Evolutionary conservation across 1,140 invertebrate genomes (phyloP).

Genomic region (Pseudomyrmex flavicornis): DNA sequence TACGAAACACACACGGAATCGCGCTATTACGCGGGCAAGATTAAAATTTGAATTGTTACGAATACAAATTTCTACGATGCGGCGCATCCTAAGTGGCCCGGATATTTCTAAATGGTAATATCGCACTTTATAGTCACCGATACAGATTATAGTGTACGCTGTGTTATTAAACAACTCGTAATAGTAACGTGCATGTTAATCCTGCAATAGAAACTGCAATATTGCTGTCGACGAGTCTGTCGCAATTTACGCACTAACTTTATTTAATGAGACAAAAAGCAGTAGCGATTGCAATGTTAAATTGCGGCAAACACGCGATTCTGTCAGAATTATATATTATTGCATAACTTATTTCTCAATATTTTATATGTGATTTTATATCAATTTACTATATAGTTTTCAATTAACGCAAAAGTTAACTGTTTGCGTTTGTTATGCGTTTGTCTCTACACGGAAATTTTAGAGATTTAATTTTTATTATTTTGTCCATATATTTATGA

Average conservation of each 20-base stretch:
- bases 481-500: too few species aligned
- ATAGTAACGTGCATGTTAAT: conserved; percentile 26
- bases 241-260: conserved; percentile 49
- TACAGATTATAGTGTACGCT: conserved; percentile 32
- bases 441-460: background rate
- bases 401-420: conserved; percentile 14
- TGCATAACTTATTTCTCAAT: background rate
- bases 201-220: conserved; percentile 35
- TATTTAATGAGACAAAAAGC: conserved; percentile 39
- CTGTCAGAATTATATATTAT: background rate
- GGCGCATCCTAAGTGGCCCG: conserved; percentile 6
- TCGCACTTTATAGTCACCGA: conserved; percentile 8
- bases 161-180: conserved; percentile 38
- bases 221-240: conserved; percentile 5
- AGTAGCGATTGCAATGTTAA: conserved; percentile 1
- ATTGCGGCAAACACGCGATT: background rate
- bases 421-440: too few species aligned
- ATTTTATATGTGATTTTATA: background rate
- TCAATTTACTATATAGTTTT: conserved; percentile 24
- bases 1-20: conserved; percentile 63
- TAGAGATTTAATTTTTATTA: background rate
- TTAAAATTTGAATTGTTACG: conserved; percentile 75
- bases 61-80: conserved; percentile 51
- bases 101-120: conserved; percentile 51
- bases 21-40: conserved; percentile 64